Base-by-base conservation (phyloP, 2,797 vertebrate species). In the Pseudopleuronectes americanus region DNA sequence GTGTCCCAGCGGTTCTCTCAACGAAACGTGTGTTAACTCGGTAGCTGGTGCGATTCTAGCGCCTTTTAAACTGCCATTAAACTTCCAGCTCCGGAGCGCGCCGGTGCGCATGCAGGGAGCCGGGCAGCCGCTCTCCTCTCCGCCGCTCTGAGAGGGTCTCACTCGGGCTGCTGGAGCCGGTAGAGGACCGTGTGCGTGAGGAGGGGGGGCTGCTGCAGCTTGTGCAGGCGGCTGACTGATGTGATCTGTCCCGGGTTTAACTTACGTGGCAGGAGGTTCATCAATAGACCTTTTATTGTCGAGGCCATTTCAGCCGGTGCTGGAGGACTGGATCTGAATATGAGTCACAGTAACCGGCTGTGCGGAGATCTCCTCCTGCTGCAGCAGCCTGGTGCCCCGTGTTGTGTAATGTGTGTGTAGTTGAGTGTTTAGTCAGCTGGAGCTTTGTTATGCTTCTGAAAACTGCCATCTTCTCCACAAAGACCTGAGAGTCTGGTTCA, bases 251-350 rank as follows among this genome's bases (percentile, higher is more conserved):
- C 81, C 62, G 70, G 74, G 58, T 31, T 31, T 75, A 72, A 83
- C 76, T 80, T 83, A 87, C 80, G 87, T 89, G 88, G 83, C 85
- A 85, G 60, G 71, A 80, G 77, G 67, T 84, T 64, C 52, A 66
- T 66, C 64, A 74, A 79, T 84, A 79, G 41, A 70, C 62, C n/a
- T 64, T 45, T 80, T 76, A 77, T 86, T 77, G 67, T 71, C 14
- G 54, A 64, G 65, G 76, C 60, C 55, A 59, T 52, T 38, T 26
- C 56, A 23, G 68, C 49, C 54, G 56, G 21, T n/a, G 70, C 23
- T 26, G 77, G 59, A 64, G 43, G 62, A 54, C 52, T 26, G 59
- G 48, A 77, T 45, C 56, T 61, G 3, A 10, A 51, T 41, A 58
- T 28, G 38, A 74, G 53, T 76, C 76, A 57, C 45, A 57, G 17